Conservation (phyloP, 2,797 vertebrate species). For the Crenichthys baileyi region DNA sequence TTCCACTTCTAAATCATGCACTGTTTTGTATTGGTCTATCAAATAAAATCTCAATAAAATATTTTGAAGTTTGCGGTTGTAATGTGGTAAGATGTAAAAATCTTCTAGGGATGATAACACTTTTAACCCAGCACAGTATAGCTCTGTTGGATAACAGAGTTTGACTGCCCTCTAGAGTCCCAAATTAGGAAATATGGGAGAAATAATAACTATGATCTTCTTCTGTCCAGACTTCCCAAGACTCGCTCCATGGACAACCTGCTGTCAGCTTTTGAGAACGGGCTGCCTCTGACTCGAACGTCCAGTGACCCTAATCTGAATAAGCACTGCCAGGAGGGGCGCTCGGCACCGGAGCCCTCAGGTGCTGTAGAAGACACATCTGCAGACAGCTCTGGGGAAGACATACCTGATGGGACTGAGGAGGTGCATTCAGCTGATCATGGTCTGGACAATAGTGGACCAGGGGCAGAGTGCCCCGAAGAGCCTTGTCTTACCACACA, state of each 20-base stretch:
- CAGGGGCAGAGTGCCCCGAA: constrained; percentile 40
- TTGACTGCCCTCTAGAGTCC: constrained; percentile 65
- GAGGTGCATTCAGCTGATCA: constrained; percentile 43
- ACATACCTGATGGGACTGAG: constrained; percentile 27
- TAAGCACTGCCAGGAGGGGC: constrained; percentile 93
- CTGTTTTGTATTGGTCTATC: background rate
- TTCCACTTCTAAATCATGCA: background rate
- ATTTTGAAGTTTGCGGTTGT: background rate
- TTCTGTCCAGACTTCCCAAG: constrained; percentile 89
- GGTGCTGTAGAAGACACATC: constrained; percentile 59
- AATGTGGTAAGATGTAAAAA: background rate
- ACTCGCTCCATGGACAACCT: constrained; percentile 98
- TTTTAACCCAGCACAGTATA: background rate
- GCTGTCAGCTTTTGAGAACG: constrained; percentile 91
- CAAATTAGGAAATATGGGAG: constrained; percentile 3
- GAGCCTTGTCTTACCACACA: constrained; percentile 82
- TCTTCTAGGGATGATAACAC: background rate
- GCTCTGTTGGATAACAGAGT: background rate
- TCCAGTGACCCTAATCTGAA: constrained; percentile 99
- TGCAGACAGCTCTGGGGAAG: constrained; percentile 43
- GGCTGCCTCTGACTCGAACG: constrained; percentile 89
- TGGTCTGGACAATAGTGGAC: constrained; percentile 40
- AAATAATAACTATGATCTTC: background rate
- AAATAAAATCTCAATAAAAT: background rate
- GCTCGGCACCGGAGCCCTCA: constrained; percentile 81